These are phyloP conservation scores for Macrocentrus cingulum DNA, from an alignment of 1,140 invertebrate species.

Conservation along the genomic window DNA sequence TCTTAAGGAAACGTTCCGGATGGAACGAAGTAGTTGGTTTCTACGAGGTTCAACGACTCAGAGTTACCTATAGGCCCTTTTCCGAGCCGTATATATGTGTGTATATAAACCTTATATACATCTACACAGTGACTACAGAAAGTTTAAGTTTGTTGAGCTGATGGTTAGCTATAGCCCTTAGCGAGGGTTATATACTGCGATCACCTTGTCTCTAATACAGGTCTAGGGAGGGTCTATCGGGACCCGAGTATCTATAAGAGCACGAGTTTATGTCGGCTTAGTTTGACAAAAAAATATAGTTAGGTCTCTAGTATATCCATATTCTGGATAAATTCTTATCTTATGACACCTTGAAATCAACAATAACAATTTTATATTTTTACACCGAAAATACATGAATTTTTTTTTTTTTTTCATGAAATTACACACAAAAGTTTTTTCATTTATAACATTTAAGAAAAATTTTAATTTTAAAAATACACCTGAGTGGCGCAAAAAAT, in stretches of 20 bases:
- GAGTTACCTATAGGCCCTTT: not conserved
- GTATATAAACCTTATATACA: not conserved
- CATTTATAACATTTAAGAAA: too few species aligned
- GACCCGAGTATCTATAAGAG: conserved; percentile 25
- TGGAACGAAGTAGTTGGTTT: conserved; percentile 3
- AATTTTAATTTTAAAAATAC: too few species aligned
- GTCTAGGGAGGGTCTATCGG: conserved; percentile 25
- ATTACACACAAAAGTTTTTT: too few species aligned
- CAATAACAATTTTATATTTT: too few species aligned
- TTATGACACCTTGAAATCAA: too few species aligned
- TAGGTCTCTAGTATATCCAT: too few species aligned
- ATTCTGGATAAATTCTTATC: too few species aligned
- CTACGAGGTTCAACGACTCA: conserved; percentile 7
- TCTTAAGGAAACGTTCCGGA: not conserved
- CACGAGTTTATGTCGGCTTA: too few species aligned
- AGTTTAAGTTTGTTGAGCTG: conserved; percentile 39
- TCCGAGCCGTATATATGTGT: not conserved
- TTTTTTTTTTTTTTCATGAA: too few species aligned
- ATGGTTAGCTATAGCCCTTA: conserved; percentile 19
- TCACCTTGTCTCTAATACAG: conserved; percentile 40
- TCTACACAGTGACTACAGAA: conserved; percentile 26
- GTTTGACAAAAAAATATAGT: too few species aligned
- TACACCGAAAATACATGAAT: too few species aligned
- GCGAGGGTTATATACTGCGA: conserved; percentile 38
- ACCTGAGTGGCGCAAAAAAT: too few species aligned